A percentile compares a stretch with the other conserved stretches of the same genome.
Evolutionary conservation across 2,888 invertebrate species (phyloP).

Genomic region (Erannis defoliaria): DNA sequence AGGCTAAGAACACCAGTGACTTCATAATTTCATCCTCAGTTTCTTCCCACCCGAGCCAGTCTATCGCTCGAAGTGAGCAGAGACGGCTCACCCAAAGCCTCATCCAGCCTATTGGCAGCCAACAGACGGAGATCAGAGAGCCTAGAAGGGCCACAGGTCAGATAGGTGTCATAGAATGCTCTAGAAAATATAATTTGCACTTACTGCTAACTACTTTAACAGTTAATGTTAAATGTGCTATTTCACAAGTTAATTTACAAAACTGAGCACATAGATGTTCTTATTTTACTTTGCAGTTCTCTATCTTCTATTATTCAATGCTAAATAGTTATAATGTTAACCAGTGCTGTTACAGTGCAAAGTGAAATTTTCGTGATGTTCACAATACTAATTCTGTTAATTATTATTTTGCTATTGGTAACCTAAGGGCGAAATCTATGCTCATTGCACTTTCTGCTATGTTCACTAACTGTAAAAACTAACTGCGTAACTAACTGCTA

Average conservation of each 20-base stretch:
- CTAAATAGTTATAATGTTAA: background rate
- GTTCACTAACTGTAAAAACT: too few relatives aligned
- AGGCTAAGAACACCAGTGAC: constrained; percentile 3
- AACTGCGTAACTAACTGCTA: too few relatives aligned
- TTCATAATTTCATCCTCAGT: constrained; percentile 59
- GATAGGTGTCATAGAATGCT: constrained; percentile 30
- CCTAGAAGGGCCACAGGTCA: constrained; percentile 87
- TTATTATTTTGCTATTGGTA: background rate
- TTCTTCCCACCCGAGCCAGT: constrained; percentile 87
- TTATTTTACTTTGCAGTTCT: background rate
- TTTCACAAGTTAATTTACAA: background rate
- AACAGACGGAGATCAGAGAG: constrained; percentile 86
- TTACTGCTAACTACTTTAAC: background rate
- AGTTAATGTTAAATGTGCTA: background rate
- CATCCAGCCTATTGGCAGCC: constrained; percentile 78
- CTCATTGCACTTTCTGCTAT: too few relatives aligned
- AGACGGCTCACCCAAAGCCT: constrained; percentile 73
- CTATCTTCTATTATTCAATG: background rate
- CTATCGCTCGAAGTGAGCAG: constrained; percentile 88
- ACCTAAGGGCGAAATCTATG: too few relatives aligned
- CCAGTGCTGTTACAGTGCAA: too few relatives aligned
- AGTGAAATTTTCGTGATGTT: background rate
- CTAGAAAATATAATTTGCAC: constrained; percentile 22
- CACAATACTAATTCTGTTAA: background rate
- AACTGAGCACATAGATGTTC: background rate